Evolutionary conservation across 2,113 vertebrate species (phyloP).

Genomic region (Entelurus aequoreus): DNA sequence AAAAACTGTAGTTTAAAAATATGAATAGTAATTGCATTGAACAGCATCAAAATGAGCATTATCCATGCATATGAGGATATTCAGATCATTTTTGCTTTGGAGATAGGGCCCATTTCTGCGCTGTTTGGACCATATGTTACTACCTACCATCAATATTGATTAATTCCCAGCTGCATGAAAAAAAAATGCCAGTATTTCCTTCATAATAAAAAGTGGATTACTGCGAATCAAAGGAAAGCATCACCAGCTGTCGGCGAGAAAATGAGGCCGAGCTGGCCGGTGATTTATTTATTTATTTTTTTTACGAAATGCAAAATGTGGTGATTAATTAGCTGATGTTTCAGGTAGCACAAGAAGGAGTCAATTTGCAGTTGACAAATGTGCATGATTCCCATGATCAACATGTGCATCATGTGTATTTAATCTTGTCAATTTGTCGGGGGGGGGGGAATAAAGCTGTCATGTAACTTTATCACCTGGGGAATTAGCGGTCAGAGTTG

Average conservation of each 20-base stretch:
- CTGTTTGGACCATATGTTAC: conserved; percentile 69
- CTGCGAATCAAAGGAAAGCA: conserved; percentile 88
- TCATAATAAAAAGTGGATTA: conserved; percentile 99
- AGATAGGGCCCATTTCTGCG: conserved; percentile 22
- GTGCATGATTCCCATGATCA: conserved; percentile 12
- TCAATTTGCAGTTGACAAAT: conserved; percentile 1
- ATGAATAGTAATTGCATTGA: not conserved
- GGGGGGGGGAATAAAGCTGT: not conserved
- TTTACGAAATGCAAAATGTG: conserved; percentile 63
- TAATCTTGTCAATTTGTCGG: not conserved
- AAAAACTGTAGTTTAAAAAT: not conserved
- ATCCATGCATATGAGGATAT: too few species aligned
- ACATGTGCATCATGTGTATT: conserved; percentile 24
- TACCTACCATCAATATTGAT: conserved; percentile 71
- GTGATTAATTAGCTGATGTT: conserved; percentile 68
- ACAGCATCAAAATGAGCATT: not conserved
- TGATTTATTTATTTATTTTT: conserved; percentile 14
- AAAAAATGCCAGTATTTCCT: conserved; percentile 88
- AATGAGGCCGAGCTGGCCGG: conserved; percentile 84
- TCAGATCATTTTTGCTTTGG: conserved; percentile 21
- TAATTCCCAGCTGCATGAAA: conserved; percentile 81
- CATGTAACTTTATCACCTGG: conserved; percentile 79
- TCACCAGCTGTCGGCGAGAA: conserved; percentile 96
- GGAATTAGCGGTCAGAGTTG: conserved; percentile 89
- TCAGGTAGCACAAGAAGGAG: conserved; percentile 56